Percentiles rank a stretch among this genome's conserved stretches.
Evolutionary conservation across 2,888 invertebrate genomes (phyloP).

Genomic region (Chromoteleia sp.): DNA sequence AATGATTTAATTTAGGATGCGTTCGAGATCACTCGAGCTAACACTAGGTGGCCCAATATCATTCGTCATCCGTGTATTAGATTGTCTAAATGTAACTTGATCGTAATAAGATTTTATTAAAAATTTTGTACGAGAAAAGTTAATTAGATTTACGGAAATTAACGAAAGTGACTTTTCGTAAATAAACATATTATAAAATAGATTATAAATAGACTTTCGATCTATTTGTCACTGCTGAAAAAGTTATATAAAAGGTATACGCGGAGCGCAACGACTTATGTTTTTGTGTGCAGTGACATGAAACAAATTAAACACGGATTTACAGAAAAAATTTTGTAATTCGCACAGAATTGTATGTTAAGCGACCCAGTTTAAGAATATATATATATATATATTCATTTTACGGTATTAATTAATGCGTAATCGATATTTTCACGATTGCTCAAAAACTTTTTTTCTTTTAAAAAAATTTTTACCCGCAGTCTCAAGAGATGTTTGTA

Average conservation of each 20-base stretch:
- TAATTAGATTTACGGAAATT: too few species aligned
- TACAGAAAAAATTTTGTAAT: slow-evolving; percentile 25
- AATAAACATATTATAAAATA: too few species aligned
- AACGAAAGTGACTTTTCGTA: too few species aligned
- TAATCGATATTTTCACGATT: neutral
- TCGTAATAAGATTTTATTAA: neutral
- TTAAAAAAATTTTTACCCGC: neutral
- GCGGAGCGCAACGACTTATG: slow-evolving; percentile 22
- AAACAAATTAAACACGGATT: slow-evolving; percentile 40
- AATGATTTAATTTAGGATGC: too few species aligned
- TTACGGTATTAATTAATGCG: neutral
- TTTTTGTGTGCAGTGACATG: slow-evolving; percentile 44
- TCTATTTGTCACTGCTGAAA: too few species aligned
- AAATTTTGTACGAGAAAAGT: too few species aligned
- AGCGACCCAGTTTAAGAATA: slow-evolving; percentile 26
- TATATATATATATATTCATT: neutral
- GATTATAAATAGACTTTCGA: too few species aligned
- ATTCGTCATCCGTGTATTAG: too few species aligned
- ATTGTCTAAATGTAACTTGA: too few species aligned
- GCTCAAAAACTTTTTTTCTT: neutral
- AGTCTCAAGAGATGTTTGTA: too few species aligned
- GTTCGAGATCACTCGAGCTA: too few species aligned
- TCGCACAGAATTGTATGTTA: slow-evolving; percentile 12
- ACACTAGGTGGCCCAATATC: too few species aligned
- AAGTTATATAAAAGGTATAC: neutral